Evolutionary conservation across 2,113 vertebrate genomes (phyloP).

Genomic region (Monopterus albus): DNA sequence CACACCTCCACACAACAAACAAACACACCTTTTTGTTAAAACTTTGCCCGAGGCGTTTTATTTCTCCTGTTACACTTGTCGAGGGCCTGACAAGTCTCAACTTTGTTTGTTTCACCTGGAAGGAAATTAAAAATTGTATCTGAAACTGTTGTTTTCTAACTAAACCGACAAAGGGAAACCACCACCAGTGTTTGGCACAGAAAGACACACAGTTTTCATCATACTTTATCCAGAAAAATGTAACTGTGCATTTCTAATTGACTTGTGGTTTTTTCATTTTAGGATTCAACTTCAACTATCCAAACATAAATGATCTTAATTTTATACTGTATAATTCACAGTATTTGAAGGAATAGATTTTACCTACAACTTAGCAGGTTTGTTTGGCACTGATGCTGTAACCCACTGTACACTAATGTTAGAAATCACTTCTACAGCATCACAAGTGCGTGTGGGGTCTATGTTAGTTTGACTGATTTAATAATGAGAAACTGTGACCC

Average conservation of each 20-base stretch:
- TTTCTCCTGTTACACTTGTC: slow-evolving; percentile 63
- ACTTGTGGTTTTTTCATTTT: no score
- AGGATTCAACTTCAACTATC: neutral
- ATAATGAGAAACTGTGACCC: slow-evolving; percentile 27
- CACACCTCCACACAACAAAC: slow-evolving; percentile 28
- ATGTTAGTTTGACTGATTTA: neutral
- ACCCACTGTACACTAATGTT: no score
- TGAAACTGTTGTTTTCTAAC: slow-evolving; percentile 46
- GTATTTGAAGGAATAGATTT: no score
- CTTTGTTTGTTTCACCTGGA: slow-evolving; percentile 49
- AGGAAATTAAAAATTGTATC: slow-evolving; percentile 67
- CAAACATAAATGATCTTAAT: neutral
- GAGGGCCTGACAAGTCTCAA: slow-evolving; percentile 52
- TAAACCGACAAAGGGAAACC: slow-evolving; percentile 7
- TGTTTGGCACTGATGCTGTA: no score
- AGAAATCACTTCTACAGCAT: neutral
- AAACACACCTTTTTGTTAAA: slow-evolving; percentile 42
- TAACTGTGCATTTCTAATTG: slow-evolving; percentile 7
- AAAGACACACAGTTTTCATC: neutral
- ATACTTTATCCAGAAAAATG: slow-evolving; percentile 19
- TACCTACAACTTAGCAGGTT: no score
- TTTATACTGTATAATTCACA: no score
- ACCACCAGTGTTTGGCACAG: slow-evolving; percentile 35
- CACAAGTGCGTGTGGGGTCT: neutral
- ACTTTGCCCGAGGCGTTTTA: slow-evolving; percentile 50